Evolutionary conservation across 2,797 vertebrate species (phyloP), one percentile per base, ranked within the genome.

Genomic region (Huso huso): DNA sequence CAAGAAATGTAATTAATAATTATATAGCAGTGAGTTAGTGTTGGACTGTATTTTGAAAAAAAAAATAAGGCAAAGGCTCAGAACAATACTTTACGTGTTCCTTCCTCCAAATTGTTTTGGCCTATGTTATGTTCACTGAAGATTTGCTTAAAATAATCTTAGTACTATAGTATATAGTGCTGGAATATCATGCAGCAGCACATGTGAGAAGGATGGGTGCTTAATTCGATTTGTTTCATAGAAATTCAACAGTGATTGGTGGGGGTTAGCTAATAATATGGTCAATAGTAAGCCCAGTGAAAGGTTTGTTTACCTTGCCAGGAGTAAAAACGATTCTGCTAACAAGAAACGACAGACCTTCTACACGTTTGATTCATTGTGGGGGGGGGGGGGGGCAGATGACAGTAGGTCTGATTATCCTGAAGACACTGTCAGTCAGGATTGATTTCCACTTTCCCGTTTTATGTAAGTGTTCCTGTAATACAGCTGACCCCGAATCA

Each of bases 371-470:
- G 85, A 89, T 79, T 78, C 83, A 76, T 79, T 79, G 67, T 52
- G 60, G 8, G 12, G 66, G 55, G 48, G 66, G 55, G 48, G 57
- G 65, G 63, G 70, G 53, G 75, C 79, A 87, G 80, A 83, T 86
- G 88, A 85, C 87, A 91, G 90, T 77, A 74, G 91, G 87, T 82
- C 85, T 80, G 86, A 90, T 90, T 94, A 90, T 97, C 93, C 94
- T 78, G 88, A 91, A 97, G 94, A 94, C 92, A 92, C 90, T 95
- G 94, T 97, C 94, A 96, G 85, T 83, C 86, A 77, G 87, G 92
- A 95, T 95, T 94, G 93, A 93, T 94, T 92, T 94, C 88, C 88
- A 88, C 88, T 84, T 85, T 83, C 85, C 85, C 86, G 79, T 79
- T 91, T 90, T 81, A 87, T 90, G 87, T 87, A 89, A 88, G 84